Base-by-base conservation (phyloP, 2,113 vertebrate genomes). In the Cyprinus carpio region DNA sequence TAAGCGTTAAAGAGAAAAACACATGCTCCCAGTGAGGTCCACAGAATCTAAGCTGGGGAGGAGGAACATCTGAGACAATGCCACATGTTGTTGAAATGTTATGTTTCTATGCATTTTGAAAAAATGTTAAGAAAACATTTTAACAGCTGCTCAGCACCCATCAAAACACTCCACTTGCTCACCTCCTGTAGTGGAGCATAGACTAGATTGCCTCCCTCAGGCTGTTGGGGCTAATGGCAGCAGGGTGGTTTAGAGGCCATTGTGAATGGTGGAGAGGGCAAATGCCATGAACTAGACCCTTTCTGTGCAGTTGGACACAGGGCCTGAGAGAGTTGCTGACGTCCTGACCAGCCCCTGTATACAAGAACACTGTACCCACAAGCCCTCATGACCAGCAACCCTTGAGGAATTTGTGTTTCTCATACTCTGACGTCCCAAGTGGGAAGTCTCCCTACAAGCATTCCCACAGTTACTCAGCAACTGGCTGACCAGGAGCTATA, bases 391-490 rank as follows among this genome's bases (percentile, higher is more conserved):
- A 89, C 90, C 88, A 91, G 80, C 81, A 85, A 89, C 72, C 84
- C 86, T 84, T 67, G 87, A 87, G 82, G 75, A 89, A 89, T 89
- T 83, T 85, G 71, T 87, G 83, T 86, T 92, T 90, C 88, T 93
- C 90, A 87, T 65, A 86, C 85, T 69, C 67, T 13, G 12, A 49
- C 78, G 46, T 89, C 91, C 85, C 90, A 90, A 86, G 84, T 86
- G 90, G 92, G 90, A 92, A 77, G 80, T 88, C 82, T 90, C 82
- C 54, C 90, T 40, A 16, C 13, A 83, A 84, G 31, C 89, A 85
- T 93, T 94, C 92, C 92, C 94, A 93, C 90, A 94, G 88, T 87
- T 89, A 90, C 84, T 75, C 43, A 87, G 89, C 43, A 83, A 92
- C 83, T 74, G 76, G 85, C 90, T 43, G 20, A 84, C 80, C 54